Evolutionary conservation across 2,113 vertebrate species (phyloP), one percentile per base, ranked within the genome.

Genomic region (Hiodon tergisus): DNA sequence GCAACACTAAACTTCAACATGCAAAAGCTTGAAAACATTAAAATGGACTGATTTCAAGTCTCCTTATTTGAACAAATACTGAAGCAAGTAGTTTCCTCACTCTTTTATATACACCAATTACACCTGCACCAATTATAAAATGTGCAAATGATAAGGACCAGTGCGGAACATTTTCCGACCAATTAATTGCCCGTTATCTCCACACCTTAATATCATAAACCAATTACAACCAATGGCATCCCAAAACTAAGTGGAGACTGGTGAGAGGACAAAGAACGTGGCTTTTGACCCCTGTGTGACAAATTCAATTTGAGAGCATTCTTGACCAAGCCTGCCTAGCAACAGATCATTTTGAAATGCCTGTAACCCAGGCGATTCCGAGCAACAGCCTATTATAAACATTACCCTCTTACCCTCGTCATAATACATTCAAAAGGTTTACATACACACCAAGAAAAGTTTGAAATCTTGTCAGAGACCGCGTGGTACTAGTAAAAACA

Each of bases 231-330:
- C 73, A 74, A 80, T 71, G 62, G 55, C 63, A 57, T 60, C 66
- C 70, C 67, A 54, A 53, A 63, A 76, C 67, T 63, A 78, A 60
- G 68, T 78, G 65, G 71, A 73, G 77, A 73, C 65, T 51, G 51
- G 67, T 8, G 50, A 76, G 47, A 67, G 13, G 76, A 81, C 69
- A 82, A 79, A 78, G 76, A 58, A 67, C 54, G 16, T 78, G 65
- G 65, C 74, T 84, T 81, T 76, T 84, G 83, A 83, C 74, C 80
- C 75, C 69, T 54, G 55, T 72, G 76, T 70, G 74, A 81, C 82
- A 78, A 73, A 80, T 79, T 80, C 73, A 62, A 76, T 81, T 81
- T 81, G 76, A 78, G 76, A 68, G 73, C 75, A 83, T 80, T 83
- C 77, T 77, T 77, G 54, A 53, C 59, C 54, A 31, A 13, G 57